Base-by-base conservation (phyloP, 2,113 vertebrate genomes). In the Limnothrissa miodon region DNA sequence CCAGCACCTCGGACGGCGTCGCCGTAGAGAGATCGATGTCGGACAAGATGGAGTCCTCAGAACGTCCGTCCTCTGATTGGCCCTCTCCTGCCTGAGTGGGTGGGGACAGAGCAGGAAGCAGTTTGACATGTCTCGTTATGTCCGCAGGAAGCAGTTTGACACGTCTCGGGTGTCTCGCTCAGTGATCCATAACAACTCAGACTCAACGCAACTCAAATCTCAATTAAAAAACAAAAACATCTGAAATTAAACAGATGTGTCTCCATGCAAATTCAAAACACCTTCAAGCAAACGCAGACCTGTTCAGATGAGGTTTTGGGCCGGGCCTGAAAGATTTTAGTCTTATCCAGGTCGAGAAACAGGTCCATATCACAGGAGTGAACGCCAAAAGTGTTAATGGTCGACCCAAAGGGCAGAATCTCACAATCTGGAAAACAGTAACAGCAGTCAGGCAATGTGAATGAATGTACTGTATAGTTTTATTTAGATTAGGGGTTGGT, bases 301-400 rank as follows among this genome's bases (percentile, higher is more conserved):
- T 91, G 91, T n/a, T 93, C 90, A 46, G 83, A 80, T 5, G 79
- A 79, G 3, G 59, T 87, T 80, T 85, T 90, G 3, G 87, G 81
- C 1, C 80, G 91, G 0, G 95, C 95, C 89, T 96, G 96, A 81
- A 96, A 94, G 21, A 91, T 91, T 83, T 96, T 95, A 39, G 96
- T 93, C 80, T 96, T 93, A 51, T 96, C 96, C 80, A 99, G 90
- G 80, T 97, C 97, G 87, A 99, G 89, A 85, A 97, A 95, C 78
- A 99, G 94, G 91, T 99, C 97, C 2, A 99, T 85, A 82, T 99
- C 97, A 78, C 97, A 99, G 81, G 95, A 95, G 21, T 95, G 96
- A 83, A 96, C 87, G 0, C 96, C 96, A 13, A 99, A 98, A 0
- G 94, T 94, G 33, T 99, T 99, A 82, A 97, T 90, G 0, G 97